Base-by-base conservation (phyloP, 2,113 vertebrate genomes). In the Trochalopteron elliotii region DNA sequence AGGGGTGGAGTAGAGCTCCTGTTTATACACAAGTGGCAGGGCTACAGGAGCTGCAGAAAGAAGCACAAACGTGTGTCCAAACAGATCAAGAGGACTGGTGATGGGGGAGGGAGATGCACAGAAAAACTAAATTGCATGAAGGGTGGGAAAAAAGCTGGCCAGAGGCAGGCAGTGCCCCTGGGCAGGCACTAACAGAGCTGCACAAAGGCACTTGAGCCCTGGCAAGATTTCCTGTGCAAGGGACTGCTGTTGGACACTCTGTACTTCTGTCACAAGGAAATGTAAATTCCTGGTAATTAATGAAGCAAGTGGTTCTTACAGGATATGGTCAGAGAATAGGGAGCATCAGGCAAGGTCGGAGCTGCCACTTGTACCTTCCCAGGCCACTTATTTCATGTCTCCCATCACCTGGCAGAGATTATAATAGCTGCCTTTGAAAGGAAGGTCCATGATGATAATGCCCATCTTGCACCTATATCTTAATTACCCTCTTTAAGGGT, bases 11-110 rank as follows among this genome's bases (percentile, higher is more conserved):
- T 18, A 50, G 25, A 89, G 33, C 40, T 89, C 21, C 39, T 81
- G 12, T 39, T 92, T 56, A 50, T 57, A 52, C 15, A 10, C 0
- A 0, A 78, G 35, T 30, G 87, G 25, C 52, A 37, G n/a, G 13
- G 35, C 16, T 86, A 20, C 25, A 39, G 56, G 27, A 57, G 53
- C 42, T 67, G 44, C 33, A 78, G 79, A 67, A 85, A 27, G 15
- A 77, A 61, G 15, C 33, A 83, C 25, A 90, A 90, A 90, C 42
- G 23, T 7, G 1, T 2, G 1, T 60, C 44, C 44, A 82, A 68
- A 56, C 13, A 84, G 35, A 78, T 76, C 2, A 5, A 76, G 85
- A 69, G 37, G 13, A 30, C 25, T 45, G 45, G 15, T 21, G 31
- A 31, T 50, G 5, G 23, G 14, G 37, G 39, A 68, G 42, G 17